A percentile compares a stretch with the other conserved stretches of the same genome.
phyloP scores from a whole-genome alignment of 2,888 invertebrate species.

The Seira musarum region DNA sequence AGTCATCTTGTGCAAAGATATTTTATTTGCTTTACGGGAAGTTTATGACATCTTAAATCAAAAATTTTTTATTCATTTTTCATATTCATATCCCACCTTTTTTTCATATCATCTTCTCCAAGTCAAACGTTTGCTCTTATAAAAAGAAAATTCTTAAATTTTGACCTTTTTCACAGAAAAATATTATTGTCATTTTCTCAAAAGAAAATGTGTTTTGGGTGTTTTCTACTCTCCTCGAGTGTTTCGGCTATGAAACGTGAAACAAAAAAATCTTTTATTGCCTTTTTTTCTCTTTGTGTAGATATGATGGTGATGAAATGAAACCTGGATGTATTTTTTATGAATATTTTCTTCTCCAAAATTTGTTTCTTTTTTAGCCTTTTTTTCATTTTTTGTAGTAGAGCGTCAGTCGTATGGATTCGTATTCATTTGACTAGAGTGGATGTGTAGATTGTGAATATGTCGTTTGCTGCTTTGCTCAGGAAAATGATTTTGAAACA shows the following conservation, averaged over 20 bases:
- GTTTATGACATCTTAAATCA: slow-evolving; percentile 48
- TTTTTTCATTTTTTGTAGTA: too few species aligned
- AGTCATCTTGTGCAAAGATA: background rate
- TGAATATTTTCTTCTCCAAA: background rate
- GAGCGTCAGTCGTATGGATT: too few species aligned
- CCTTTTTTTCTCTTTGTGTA: slow-evolving; percentile 3
- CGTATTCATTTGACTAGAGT: background rate
- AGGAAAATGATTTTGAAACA: slow-evolving; percentile 38
- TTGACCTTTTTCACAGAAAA: slow-evolving; percentile 1
- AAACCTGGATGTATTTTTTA: background rate
- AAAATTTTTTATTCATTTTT: slow-evolving; percentile 7
- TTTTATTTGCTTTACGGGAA: slow-evolving; percentile 43
- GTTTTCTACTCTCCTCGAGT: background rate
- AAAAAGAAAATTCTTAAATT: slow-evolving; percentile 1
- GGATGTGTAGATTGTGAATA: too few species aligned
- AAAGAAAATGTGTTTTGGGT: background rate
- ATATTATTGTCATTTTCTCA: background rate
- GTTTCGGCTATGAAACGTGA: background rate
- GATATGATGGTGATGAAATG: background rate
- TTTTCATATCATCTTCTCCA: background rate
- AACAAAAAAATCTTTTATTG: slow-evolving; percentile 5
- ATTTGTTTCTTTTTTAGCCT: background rate
- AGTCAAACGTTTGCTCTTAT: too few species aligned
- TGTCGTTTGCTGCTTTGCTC: slow-evolving; percentile 19
- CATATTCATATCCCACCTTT: background rate